Evolutionary conservation across 92 coral and sea anemone species (phyloP).

Genomic region (Virgularia gustaviana): DNA sequence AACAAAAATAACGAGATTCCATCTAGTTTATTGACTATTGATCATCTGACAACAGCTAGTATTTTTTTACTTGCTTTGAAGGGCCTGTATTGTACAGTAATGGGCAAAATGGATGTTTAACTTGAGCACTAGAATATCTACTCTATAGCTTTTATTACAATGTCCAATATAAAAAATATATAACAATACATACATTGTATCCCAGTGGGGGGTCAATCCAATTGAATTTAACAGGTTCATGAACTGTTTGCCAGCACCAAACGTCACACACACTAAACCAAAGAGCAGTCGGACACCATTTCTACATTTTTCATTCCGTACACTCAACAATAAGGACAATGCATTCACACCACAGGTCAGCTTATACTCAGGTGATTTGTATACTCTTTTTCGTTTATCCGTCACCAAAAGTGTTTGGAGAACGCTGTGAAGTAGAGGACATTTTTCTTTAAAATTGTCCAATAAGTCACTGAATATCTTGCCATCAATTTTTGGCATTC

Average conservation of each 20-base stretch:
- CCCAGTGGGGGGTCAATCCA: constrained; percentile 30
- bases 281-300: constrained; percentile 23
- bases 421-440: no score
- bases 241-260: constrained; percentile 29
- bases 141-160: no score
- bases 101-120: no score
- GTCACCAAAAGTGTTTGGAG: no score
- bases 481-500: neutral
- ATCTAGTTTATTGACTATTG: no score
- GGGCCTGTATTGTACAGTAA: no score
- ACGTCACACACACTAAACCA: constrained; percentile 21
- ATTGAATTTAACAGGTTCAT: constrained; percentile 13
- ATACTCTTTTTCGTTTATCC: neutral
- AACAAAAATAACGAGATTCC: no score
- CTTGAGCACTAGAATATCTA: no score
- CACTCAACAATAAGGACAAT: constrained; percentile 8
- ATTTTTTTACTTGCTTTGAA: no score
- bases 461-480: neutral
- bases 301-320: constrained; percentile 2
- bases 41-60: no score
- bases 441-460: no score
- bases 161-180: no score
- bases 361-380: constrained; percentile 21
- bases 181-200: constrained; percentile 16
- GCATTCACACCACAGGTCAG: constrained; percentile 18